Evolutionary conservation across 2,888 invertebrate species (phyloP).

Genomic region (Drepana falcataria): DNA sequence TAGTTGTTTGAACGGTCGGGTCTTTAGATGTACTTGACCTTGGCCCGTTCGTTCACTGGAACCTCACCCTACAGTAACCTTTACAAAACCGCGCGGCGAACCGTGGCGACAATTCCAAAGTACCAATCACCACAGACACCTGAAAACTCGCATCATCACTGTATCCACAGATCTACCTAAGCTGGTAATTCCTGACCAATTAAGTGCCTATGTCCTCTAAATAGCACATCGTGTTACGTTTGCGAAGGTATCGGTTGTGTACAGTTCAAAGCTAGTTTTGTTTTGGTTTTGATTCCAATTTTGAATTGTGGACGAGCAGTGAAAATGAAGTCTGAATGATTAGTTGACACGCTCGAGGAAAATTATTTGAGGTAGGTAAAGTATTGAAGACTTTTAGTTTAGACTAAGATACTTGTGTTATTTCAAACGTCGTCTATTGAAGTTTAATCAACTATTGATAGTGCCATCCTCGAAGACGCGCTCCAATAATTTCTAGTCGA

Average conservation of each 20-base stretch:
- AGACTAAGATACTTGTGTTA: too few relatives aligned
- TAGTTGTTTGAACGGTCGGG: slow-evolving; percentile 1
- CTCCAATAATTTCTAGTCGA: too few relatives aligned
- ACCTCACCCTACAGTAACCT: slow-evolving; percentile 42
- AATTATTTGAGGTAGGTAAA: not conserved
- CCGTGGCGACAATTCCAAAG: slow-evolving; percentile 38
- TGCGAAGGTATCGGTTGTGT: slow-evolving; percentile 49
- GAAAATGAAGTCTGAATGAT: slow-evolving; percentile 8
- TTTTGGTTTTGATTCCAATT: slow-evolving; percentile 3
- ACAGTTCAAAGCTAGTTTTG: slow-evolving; percentile 9
- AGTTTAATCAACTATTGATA: too few relatives aligned
- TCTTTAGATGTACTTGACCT: slow-evolving; percentile 29
- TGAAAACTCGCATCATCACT: slow-evolving; percentile 15
- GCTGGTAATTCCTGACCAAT: slow-evolving; percentile 32
- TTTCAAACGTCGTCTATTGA: too few relatives aligned
- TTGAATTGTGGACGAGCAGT: slow-evolving; percentile 9
- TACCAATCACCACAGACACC: slow-evolving; percentile 41
- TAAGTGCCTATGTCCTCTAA: slow-evolving; percentile 41
- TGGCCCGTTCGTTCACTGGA: slow-evolving; percentile 45
- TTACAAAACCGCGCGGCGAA: slow-evolving; percentile 43
- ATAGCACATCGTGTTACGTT: slow-evolving; percentile 54
- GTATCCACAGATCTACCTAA: slow-evolving; percentile 26
- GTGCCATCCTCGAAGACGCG: too few relatives aligned
- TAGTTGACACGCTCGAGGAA: not conserved
- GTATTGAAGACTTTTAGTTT: too few relatives aligned